Evolutionary conservation across 1,140 invertebrate species (phyloP), one percentile per base, ranked within the genome.

Genomic region (Frieseomelitta varia): DNA sequence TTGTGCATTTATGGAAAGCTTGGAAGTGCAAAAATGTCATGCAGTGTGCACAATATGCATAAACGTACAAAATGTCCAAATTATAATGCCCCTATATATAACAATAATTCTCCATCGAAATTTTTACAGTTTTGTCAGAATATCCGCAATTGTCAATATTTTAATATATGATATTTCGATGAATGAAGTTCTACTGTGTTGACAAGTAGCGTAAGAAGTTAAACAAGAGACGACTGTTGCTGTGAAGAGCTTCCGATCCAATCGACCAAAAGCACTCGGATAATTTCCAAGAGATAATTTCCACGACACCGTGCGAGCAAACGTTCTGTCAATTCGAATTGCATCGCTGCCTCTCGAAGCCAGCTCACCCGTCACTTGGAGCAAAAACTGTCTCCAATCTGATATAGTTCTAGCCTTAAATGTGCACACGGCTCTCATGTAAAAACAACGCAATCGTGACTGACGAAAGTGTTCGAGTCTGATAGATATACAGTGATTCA

Each of bases 401-500:
- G 51, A 15, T 12, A 75, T 51, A 39, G 51, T 56, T 47, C 1
- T 17, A 47, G 39, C 63, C 81, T 82, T 56, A 39, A 30, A 83
- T n/a, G 58, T 56, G 34, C 51, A 39, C 34, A 30, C 30, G 74
- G 39, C 21, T 69, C n/a, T 17, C 67, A 34, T n/a, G 69, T 53
- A 65, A 58, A 61, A 15, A 30, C 68, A 51, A 58, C 12, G 76
- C 27, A 53, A 51, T 39, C 56, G 58, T 6, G 56, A 4, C 56
- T 73, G 56, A 69, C 75, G 55, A 51, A 39, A 56, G 34, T 11
- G 34, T 27, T 39, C 11, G 27, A 34, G 63, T 78, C 27, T 24
- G 74, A 56, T 77, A 77, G 61, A n/a, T 61, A 30, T 74, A 74
- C 53, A 61, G 58, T 61, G 58, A 61, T 24, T 61, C 24, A n/a